phyloP scores from a whole-genome alignment of 2,888 invertebrate genomes.

The Epinotia brunnichana region DNA sequence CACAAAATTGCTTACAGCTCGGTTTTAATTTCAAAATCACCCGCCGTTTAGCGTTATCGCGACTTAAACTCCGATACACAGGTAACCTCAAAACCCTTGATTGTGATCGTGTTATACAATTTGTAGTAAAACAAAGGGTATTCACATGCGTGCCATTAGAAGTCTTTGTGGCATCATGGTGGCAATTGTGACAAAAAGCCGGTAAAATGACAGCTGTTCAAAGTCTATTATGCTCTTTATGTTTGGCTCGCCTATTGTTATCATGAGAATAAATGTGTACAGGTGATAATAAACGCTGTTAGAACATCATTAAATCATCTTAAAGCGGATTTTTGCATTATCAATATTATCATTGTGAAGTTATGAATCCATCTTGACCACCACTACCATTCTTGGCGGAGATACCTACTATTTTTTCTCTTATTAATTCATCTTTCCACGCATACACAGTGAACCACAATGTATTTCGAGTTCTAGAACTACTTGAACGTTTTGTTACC shows the following conservation, averaged over 20 bases:
- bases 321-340: constrained; percentile 5
- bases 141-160: constrained; percentile 59
- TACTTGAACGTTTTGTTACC: constrained; percentile 1
- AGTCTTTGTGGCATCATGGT: constrained; percentile 56
- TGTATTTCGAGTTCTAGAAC: not conserved
- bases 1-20: constrained; percentile 49
- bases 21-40: constrained; percentile 47
- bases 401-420: no score
- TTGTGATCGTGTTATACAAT: constrained; percentile 32
- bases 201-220: constrained; percentile 49
- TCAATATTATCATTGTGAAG: not conserved
- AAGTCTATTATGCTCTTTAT: constrained; percentile 41
- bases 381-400: not conserved
- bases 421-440: not conserved
- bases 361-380: not conserved
- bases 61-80: constrained; percentile 10
- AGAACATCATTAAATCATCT: constrained; percentile 27
- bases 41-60: constrained; percentile 33
- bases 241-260: constrained; percentile 29
- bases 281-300: constrained; percentile 28
- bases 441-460: not conserved
- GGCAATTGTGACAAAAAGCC: constrained; percentile 51
- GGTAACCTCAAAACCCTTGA: constrained; percentile 30
- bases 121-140: constrained; percentile 55
- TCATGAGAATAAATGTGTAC: constrained; percentile 29